Base-by-base conservation (phyloP, 2,888 invertebrate genomes). In the Ennomos erosarius region DNA sequence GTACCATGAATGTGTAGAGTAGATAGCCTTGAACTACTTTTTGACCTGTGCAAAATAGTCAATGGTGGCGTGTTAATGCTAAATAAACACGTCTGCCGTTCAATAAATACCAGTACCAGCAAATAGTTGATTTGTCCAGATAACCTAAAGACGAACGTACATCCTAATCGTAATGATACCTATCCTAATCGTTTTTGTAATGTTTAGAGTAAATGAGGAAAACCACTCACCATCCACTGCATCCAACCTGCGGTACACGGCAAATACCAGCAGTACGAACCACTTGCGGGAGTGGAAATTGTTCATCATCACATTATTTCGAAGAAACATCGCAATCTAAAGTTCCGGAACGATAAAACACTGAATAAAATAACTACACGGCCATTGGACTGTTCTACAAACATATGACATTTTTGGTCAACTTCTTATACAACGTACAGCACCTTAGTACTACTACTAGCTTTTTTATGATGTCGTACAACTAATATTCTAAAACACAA, bases 351-450 rank as follows among this genome's bases (percentile, higher is more conserved):
- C 70, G 75, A 71, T 68, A 78, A 82, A 85, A 86, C 79, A 84
- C 79, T 77, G 79, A 76, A 70, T 84, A 86, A 76, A 82, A 81
- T 82, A 81, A 85, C 75, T 80, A 81, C 74, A 86, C 84, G 80
- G 85, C 88, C 88, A 89, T 89, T 87, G 81, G 70, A 71, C 73
- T 74, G 62, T 76, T 78, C 70, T 74, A 76, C 52, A 70, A 82
- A 81, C 79, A 79, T 26, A 74, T 73, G 75, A 75, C 85, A 87
- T 85, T 78, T 79, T 60, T n/a, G 40, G 43, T 12, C 39, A 51
- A 46, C 48, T 49, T 13, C 56, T 64, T 10, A 43, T 44, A 0
- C 9, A n/a, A 10, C 33, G 9, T 35, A 10, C 12, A 53, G 33
- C 57, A 10, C 50, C 59, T 9, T 10, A 13, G 1, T 39, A 47